Evolutionary conservation across 1,140 invertebrate genomes (phyloP), one percentile per base, ranked within the genome.

Genomic region (Drosophila neocordata): DNA sequence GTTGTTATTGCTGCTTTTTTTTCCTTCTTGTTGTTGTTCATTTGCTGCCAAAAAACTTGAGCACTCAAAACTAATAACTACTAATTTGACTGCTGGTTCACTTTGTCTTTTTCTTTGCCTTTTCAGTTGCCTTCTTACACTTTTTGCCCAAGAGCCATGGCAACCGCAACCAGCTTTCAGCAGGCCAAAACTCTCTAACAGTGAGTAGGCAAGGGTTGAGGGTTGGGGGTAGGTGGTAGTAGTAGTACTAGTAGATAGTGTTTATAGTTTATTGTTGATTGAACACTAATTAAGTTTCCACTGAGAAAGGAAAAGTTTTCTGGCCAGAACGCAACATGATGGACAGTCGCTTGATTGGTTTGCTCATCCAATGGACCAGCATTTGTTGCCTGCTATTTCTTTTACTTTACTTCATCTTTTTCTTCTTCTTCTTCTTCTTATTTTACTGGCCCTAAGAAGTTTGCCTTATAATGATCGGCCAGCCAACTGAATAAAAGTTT

Each of bases 181-280:
- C 79, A 79, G 65, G 79, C 83, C 67, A 87, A 82, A 77, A 73
- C 81, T 31, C 77, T 44, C 15, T 15, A 20, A 44, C 38, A 41
- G 38, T 6, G 13, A 15, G n/a, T n/a, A n/a, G n/a, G n/a, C n/a
- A 18, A 6, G 27, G 5, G 1, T 24, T 24, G 27, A 31, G 27
- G 5, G 27, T 6, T 1, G 7, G 31, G 12, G 15, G 1, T 11
- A 37, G 37, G 7, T 2, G 20, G 22, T 7, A 20, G 20, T 4
- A 11, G 18, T 7, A 8, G 41, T 18, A 9, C 15, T 20, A 15
- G 41, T 48, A 48, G 41, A 48, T 48, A 87, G 83, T 87, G 83
- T 87, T 87, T 87, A 88, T 84, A 88, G 83, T 88, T 88, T 88
- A 88, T 88, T 88, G 83, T 88, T 88, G 83, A 88, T 88, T 88